phyloP scores from a whole-genome alignment of 2,888 invertebrate species.

The Aelia acuminata region DNA sequence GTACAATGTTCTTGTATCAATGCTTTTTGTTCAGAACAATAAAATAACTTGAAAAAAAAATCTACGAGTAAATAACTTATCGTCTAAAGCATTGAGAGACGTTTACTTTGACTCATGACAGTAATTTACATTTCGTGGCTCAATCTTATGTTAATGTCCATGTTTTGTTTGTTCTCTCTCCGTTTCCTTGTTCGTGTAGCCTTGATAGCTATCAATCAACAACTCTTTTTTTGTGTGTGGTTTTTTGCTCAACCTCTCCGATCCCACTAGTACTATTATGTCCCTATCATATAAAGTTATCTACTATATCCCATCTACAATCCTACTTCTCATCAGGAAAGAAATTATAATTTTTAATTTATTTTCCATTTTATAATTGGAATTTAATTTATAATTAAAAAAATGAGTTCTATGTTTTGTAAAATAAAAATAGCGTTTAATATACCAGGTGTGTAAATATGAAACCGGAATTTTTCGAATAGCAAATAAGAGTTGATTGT shows the following conservation, averaged over 20 bases:
- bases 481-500: too few species aligned
- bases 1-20: too few species aligned
- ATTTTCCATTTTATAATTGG: too few species aligned
- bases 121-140: conserved; percentile 20
- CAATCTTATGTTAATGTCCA: background rate
- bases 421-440: too few species aligned
- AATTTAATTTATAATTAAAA: too few species aligned
- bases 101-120: background rate
- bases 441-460: too few species aligned
- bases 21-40: background rate
- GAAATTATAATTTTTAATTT: background rate
- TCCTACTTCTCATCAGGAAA: background rate
- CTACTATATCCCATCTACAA: background rate
- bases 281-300: background rate
- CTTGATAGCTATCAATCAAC: conserved; percentile 10
- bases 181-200: background rate
- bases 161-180: background rate
- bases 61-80: background rate
- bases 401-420: too few species aligned
- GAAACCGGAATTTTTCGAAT: too few species aligned
- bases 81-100: background rate
- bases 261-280: background rate
- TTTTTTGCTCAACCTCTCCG: background rate
- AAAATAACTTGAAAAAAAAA: background rate
- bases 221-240: background rate